Conservation (phyloP, 2,113 vertebrate species). For the Neodontobutis hainanensis region DNA sequence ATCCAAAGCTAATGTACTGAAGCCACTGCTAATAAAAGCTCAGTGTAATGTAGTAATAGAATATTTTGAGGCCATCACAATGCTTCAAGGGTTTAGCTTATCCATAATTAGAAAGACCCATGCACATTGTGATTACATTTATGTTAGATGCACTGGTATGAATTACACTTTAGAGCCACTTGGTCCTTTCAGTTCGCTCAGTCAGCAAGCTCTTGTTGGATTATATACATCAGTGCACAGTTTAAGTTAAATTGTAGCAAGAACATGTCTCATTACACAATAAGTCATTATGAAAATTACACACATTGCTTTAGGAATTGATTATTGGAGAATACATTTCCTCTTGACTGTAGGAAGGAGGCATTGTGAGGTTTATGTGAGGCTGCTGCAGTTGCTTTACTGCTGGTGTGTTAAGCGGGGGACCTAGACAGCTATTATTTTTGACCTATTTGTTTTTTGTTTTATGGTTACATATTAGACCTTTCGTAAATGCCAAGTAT, state of each 20-base stretch:
- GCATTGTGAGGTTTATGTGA: slow-evolving; percentile 3
- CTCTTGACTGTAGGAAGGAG: not conserved
- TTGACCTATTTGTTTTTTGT: not conserved
- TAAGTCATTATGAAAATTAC: slow-evolving; percentile 13
- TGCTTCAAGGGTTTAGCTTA: too few relatives aligned
- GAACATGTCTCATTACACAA: slow-evolving; percentile 29
- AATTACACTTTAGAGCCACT: too few relatives aligned
- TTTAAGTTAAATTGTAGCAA: not conserved
- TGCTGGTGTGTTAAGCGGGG: not conserved
- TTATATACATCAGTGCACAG: not conserved
- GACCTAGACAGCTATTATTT: not conserved
- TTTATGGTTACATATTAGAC: not conserved
- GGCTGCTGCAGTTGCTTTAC: not conserved
- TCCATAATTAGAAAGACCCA: too few relatives aligned
- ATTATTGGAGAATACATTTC: slow-evolving; percentile 20
- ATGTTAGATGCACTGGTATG: too few relatives aligned
- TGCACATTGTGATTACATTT: too few relatives aligned
- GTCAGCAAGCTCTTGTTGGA: not conserved
- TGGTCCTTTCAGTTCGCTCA: not conserved
- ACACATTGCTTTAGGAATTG: slow-evolving; percentile 13
- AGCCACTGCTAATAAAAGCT: too few relatives aligned
- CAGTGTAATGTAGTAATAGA: too few relatives aligned
- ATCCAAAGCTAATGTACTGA: too few relatives aligned
- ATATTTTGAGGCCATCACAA: too few relatives aligned
- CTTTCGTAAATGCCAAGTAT: not conserved